Evolutionary conservation across 2,113 vertebrate species (phyloP).

Genomic region (Phylloscopus trochilus): DNA sequence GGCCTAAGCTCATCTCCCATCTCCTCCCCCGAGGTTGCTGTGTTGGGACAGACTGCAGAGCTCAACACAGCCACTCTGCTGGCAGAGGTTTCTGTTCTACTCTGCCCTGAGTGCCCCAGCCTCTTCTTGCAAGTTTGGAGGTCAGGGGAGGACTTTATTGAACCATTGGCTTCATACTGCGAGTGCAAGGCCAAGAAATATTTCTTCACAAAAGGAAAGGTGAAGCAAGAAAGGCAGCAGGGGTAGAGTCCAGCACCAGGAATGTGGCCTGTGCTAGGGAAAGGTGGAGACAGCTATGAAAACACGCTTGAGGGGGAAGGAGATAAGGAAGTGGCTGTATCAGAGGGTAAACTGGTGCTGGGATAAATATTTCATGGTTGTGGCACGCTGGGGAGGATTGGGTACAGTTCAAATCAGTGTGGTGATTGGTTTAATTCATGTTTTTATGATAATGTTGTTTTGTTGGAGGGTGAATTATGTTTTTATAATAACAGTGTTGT

Average conservation of each 20-base stretch:
- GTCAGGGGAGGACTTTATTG: not conserved
- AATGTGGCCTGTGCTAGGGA: not conserved
- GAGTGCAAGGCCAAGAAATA: not conserved
- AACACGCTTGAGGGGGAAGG: not conserved
- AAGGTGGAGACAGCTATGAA: not conserved
- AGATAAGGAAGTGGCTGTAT: not conserved
- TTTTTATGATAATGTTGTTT: too few relatives aligned
- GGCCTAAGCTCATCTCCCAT: not conserved
- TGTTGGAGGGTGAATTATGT: too few relatives aligned
- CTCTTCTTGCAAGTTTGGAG: not conserved
- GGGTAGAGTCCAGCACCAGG: not conserved
- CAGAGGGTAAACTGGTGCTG: not conserved
- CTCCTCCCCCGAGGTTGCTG: not conserved
- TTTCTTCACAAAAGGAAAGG: not conserved
- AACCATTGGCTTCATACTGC: accelerated
- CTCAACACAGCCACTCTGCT: not conserved
- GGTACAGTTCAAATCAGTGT: not conserved
- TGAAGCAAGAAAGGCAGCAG: not conserved
- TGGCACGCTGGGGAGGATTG: not conserved
- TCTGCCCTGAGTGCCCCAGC: not conserved
- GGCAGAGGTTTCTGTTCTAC: too few relatives aligned
- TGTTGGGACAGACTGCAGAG: not conserved
- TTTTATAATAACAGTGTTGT: too few relatives aligned
- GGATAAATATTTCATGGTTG: not conserved
- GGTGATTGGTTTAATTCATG: too few relatives aligned